Evolutionary conservation across 1,140 invertebrate species (phyloP).

Genomic region (Plectrocnemia conspersa): DNA sequence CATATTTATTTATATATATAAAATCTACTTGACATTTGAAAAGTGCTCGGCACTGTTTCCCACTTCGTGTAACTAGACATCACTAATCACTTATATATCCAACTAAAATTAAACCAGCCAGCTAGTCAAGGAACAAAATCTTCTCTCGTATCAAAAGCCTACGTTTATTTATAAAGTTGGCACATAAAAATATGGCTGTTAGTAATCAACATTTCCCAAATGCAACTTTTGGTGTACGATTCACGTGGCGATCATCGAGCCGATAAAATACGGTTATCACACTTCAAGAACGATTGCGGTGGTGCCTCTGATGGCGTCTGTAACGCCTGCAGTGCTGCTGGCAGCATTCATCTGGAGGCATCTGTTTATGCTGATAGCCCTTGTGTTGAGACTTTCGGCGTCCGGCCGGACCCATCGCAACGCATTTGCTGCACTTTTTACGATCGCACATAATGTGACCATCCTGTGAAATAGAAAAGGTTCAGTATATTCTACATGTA

Average conservation of each 20-base stretch:
- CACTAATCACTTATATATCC: conserved; percentile 2
- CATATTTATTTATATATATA: not conserved
- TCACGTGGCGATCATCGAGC: not conserved
- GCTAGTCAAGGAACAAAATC: conserved; percentile 5
- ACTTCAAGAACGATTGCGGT: conserved; percentile 24
- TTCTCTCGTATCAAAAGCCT: not conserved
- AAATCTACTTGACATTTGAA: not conserved
- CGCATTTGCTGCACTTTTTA: conserved; percentile 57
- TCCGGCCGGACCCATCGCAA: not conserved
- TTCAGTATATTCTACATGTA: conserved; percentile 1
- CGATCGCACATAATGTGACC: conserved; percentile 71
- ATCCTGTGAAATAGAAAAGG: conserved; percentile 55
- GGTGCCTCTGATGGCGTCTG: conserved; percentile 42
- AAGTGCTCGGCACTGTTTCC: conserved; percentile 3
- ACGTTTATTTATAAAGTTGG: conserved; percentile 5
- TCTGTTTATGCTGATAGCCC: not conserved
- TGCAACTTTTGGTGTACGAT: not conserved
- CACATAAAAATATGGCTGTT: conserved; percentile 8
- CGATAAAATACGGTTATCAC: not conserved
- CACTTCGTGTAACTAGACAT: not conserved
- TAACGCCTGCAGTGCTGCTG: conserved; percentile 40
- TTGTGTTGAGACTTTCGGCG: conserved; percentile 21
- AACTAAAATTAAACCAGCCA: conserved; percentile 1
- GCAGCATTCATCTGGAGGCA: conserved; percentile 27
- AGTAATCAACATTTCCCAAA: conserved; percentile 3